Evolutionary conservation across 2,113 vertebrate genomes (phyloP), one percentile per base, ranked within the genome.

Genomic region (Myotis yumanensis): DNA sequence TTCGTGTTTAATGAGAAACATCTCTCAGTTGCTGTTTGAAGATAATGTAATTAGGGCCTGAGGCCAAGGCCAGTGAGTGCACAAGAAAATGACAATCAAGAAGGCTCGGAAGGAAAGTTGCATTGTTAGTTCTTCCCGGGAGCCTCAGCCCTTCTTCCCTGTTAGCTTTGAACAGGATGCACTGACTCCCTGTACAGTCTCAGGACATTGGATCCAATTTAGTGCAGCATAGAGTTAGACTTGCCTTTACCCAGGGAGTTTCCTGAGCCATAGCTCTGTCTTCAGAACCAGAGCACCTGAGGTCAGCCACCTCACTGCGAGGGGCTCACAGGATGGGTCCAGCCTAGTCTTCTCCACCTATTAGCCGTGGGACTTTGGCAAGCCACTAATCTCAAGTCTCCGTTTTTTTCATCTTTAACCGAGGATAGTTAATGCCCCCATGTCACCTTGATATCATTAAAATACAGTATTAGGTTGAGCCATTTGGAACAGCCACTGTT

Each of bases 11-110:
- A 81, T 43, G 84, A 94, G 86, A 90, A 94, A 37, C 48, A 87
- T 52, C 86, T 86, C 80, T 52, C 46, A 62, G 62, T 64, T 81
- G 66, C 82, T 90, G 5, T 77, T 90, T 90, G 88, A 95, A 94
- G 84, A 90, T 57, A 93, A 73, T 93, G 5, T 89, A 86, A 89
- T 95, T 87, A 89, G 82, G 90, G 22, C 83, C 80, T 20, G 32
- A 90, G 71, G 83, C 40, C 80, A 94, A 90, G 72, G 52, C 52
- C 46, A 69, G 40, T 25, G 84, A 77, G 57, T 51, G 52, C 57
- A 72, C 22, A 54, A 92, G 69, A 77, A 75, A 85, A 94, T 54
- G 46, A 68, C 28, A 68, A 15, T 80, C 54, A n/a, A 75, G 86
- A 79, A 22, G 22, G 11, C 22, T 54, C 11, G 3, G 20, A 87